A percentile compares a stretch with the other conserved stretches of the same genome.
Evolutionary conservation across 2,888 invertebrate genomes (phyloP).

Genomic region (Ametastegia equiseti): DNA sequence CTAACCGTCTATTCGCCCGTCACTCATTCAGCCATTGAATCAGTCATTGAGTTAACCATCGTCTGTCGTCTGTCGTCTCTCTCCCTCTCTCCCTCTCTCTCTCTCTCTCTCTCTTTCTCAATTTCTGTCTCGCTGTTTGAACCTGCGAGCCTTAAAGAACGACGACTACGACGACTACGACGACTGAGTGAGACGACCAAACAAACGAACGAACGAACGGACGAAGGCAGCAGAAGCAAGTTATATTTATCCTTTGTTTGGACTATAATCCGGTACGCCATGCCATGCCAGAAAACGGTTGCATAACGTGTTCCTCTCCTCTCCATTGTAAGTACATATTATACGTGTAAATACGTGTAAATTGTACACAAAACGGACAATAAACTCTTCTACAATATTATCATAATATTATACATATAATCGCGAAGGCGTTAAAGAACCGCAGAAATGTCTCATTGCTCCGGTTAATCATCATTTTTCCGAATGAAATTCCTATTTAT

Average conservation of each 20-base stretch:
- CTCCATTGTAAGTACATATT: neutral
- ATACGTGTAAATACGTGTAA: neutral
- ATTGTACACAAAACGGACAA: neutral
- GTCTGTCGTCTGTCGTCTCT: neutral
- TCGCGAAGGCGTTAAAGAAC: neutral
- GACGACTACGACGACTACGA: neutral
- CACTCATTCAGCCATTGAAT: too few relatives aligned
- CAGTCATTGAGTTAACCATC: too few relatives aligned
- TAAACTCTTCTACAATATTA: neutral
- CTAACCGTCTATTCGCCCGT: neutral
- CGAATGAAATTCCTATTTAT: too few relatives aligned
- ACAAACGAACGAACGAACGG: neutral
- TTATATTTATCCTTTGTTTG: slow-evolving; percentile 62
- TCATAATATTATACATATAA: too few relatives aligned
- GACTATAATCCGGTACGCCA: slow-evolving; percentile 43
- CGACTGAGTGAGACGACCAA: too few relatives aligned
- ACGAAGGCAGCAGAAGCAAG: slow-evolving; percentile 35
- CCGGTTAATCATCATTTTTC: too few relatives aligned
- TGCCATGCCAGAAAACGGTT: slow-evolving; percentile 42
- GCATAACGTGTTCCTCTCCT: slow-evolving; percentile 51
- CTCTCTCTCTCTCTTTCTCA: neutral
- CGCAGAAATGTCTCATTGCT: neutral
- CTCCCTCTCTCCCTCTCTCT: neutral
- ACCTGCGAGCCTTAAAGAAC: too few relatives aligned
- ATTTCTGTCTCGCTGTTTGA: too few relatives aligned